Evolutionary conservation across 1,140 invertebrate genomes (phyloP).

Genomic region (Conus betulinus): DNA sequence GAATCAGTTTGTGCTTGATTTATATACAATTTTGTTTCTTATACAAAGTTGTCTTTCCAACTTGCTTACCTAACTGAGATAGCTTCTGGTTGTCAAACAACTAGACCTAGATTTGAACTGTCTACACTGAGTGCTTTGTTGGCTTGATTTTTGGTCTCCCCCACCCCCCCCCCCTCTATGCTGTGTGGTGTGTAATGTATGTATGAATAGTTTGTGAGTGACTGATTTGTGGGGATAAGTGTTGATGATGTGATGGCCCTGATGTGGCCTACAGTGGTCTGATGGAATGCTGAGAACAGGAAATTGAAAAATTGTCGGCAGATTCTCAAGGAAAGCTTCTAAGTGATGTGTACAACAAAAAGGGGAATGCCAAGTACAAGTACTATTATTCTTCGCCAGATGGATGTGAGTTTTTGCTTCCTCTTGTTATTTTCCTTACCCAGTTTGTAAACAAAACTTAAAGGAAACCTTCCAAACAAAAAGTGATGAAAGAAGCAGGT

Average conservation of each 20-base stretch:
- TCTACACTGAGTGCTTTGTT: no score
- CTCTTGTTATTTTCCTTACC: background rate
- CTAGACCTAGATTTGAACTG: no score
- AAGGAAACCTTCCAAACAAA: background rate
- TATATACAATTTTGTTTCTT: no score
- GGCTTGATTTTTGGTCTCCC: no score
- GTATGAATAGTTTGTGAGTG: background rate
- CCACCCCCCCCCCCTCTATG: no score
- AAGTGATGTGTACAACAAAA: slow-evolving; percentile 77
- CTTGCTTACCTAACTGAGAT: no score
- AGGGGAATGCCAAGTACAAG: slow-evolving; percentile 79
- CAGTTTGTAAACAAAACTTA: background rate
- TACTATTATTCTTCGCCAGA: slow-evolving; percentile 79
- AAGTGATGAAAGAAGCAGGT: background rate
- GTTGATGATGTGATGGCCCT: background rate
- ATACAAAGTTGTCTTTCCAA: no score
- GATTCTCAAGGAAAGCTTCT: slow-evolving; percentile 75
- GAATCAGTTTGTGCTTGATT: no score
- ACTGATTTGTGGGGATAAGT: slow-evolving; percentile 5
- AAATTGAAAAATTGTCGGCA: no score
- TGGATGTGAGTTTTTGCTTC: slow-evolving; percentile 54
- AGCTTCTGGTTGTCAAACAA: no score
- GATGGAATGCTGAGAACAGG: slow-evolving; percentile 57
- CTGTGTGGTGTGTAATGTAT: background rate
- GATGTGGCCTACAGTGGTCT: background rate